Base-by-base conservation (phyloP, 2,888 invertebrate species). In the Vannuccia rotundouncinata region DNA sequence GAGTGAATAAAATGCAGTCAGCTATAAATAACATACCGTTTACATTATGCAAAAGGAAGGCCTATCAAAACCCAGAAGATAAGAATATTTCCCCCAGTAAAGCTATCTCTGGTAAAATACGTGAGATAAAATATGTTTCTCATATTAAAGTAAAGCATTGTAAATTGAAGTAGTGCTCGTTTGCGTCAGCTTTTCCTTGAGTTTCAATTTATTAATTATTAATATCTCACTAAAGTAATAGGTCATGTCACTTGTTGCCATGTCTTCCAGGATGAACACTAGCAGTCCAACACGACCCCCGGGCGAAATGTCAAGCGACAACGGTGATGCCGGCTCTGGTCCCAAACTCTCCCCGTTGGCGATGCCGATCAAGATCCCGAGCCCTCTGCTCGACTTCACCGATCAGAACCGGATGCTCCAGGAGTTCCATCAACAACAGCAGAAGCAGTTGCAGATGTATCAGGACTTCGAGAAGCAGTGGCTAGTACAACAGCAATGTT, bases 391-490 rank as follows among this genome's bases (percentile, higher is more conserved):
- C 2, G 66, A 66, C 25, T 66, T 66, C 66, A 66, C 66, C 66
- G 66, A 66, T 66, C 66, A 66, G 66, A 17, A 66, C 66, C 66
- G 66, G 2, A 66, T 66, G 66, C 25, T 66, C 17, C 66, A 66
- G 66, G 66, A 66, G 66, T 66, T 66, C 66, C 66, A 66, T 27
- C 66, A 66, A 5, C 66, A 66, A 2, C 66, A 66, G 66, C 66
- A 66, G 66, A 66, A 66, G 25, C 66, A 66, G 22, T 27, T 66
- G 25, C 66, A 66, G 25, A 66, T 66, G 66, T 66, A 66, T 27
- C 66, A 66, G 66, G 66, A 66, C 66, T n/a, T 66, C 22, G 66
- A 66, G 25, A 66, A 66, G 25, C 66, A 66, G 66, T 66, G 66
- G 66, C 22, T 66, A 22, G 25, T 66, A 27, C 66, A 66, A 27